Conservation (phyloP, 2,113 vertebrate species). For the Plestiodon gilberti region DNA sequence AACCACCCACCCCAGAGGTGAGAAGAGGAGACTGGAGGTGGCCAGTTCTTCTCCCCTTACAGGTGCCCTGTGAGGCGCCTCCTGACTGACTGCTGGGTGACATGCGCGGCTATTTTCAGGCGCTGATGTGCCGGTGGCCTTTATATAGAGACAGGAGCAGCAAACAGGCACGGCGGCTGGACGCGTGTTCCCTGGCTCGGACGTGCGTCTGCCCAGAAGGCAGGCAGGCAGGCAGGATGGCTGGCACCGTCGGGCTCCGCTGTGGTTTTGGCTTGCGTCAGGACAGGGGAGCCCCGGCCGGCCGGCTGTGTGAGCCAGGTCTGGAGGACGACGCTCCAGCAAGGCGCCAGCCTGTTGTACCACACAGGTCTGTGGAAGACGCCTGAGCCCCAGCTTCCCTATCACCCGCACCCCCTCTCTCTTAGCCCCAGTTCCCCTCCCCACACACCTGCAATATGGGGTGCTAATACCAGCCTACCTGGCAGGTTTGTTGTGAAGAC, state of each 20-base stretch:
- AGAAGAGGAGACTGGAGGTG: neutral
- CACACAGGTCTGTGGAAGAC: too few species aligned
- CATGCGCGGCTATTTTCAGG: slow-evolving; percentile 7
- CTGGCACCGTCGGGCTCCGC: too few species aligned
- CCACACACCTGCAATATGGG: neutral
- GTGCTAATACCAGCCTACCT: neutral
- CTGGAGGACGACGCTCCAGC: too few species aligned
- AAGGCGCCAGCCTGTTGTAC: too few species aligned
- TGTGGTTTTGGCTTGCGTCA: too few species aligned
- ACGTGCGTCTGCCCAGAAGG: neutral
- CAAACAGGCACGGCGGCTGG: neutral
- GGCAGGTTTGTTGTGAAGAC: neutral
- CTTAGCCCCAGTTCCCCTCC: neutral
- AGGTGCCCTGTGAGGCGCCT: too few species aligned
- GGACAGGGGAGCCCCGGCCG: neutral
- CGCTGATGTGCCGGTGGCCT: neutral
- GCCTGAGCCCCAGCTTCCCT: too few species aligned
- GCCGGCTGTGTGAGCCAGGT: neutral
- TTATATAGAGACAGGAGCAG: neutral
- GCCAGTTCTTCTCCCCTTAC: neutral
- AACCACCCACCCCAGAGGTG: neutral
- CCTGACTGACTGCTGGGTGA: neutral
- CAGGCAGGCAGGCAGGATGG: neutral
- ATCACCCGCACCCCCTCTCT: neutral
- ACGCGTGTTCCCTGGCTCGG: neutral